Percentiles rank a stretch among this genome's conserved stretches.
phyloP scores from a whole-genome alignment of 2,888 invertebrate species.

The Calameuta pallipes region DNA sequence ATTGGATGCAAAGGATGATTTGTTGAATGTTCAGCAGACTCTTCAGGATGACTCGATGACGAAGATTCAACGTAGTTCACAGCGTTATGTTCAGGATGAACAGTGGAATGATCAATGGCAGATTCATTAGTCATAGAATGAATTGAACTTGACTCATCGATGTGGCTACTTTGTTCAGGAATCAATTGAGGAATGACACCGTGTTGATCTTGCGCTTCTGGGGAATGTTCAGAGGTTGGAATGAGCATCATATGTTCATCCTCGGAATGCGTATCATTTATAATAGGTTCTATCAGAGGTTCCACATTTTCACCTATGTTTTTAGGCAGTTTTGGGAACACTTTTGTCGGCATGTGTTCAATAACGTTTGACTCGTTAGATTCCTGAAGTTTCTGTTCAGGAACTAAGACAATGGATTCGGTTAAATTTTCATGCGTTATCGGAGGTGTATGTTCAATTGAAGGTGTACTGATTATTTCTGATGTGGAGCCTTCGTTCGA shows the following conservation, averaged over 20 bases:
- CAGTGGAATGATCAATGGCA: not conserved
- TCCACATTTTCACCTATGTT: constrained; percentile 49
- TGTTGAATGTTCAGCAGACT: constrained; percentile 34
- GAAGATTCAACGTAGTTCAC: not conserved
- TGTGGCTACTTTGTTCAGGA: constrained; percentile 41
- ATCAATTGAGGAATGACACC: constrained; percentile 47
- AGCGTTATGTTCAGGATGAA: constrained; percentile 9
- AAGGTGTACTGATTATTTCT: not conserved
- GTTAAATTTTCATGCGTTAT: constrained; percentile 5
- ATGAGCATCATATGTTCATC: constrained; percentile 43
- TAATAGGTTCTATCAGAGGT: constrained; percentile 37
- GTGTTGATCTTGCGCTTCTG: constrained; percentile 36
- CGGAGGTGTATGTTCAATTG: not conserved
- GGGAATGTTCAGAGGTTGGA: constrained; percentile 21
- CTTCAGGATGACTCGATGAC: not conserved
- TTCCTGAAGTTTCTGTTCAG: constrained; percentile 14
- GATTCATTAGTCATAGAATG: not conserved
- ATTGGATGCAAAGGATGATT: constrained; percentile 36
- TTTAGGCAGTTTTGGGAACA: constrained; percentile 47
- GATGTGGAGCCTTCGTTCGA: constrained; percentile 6
- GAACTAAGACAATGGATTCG: constrained; percentile 4
- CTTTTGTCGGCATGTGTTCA: constrained; percentile 40
- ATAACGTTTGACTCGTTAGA: constrained; percentile 45
- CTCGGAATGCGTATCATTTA: constrained; percentile 20
- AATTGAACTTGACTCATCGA: not conserved